phyloP scores from a whole-genome alignment of 2,797 vertebrate species.

The Mus caroli region DNA sequence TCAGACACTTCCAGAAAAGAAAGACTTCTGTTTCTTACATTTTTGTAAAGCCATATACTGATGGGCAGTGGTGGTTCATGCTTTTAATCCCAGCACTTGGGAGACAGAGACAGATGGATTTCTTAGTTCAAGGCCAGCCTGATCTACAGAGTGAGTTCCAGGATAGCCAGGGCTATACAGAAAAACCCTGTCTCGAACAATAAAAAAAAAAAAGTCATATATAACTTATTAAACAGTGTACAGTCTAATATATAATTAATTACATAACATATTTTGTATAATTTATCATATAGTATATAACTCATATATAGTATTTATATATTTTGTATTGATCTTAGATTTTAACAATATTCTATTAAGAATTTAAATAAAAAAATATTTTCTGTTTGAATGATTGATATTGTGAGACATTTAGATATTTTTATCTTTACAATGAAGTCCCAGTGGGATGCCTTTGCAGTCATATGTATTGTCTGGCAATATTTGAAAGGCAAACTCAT shows the following conservation, averaged over 20 bases:
- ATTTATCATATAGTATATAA: slow-evolving; percentile 36
- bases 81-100: no score
- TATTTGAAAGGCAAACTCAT: background rate
- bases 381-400: background rate
- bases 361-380: background rate
- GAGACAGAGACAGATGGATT: no score
- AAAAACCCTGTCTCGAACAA: no score
- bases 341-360: background rate
- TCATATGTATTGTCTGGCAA: background rate
- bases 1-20: background rate
- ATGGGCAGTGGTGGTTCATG: background rate
- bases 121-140: no score
- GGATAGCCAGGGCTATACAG: no score
- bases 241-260: slow-evolving; percentile 55
- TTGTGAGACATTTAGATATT: background rate
- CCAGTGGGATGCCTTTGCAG: background rate
- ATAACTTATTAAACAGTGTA: slow-evolving; percentile 45
- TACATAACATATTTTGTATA: slow-evolving; percentile 57
- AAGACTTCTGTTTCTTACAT: slow-evolving; percentile 44
- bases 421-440: background rate
- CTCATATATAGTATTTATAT: background rate
- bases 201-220: background rate
- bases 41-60: slow-evolving; percentile 41
- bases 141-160: no score
- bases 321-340: background rate